Conservation (phyloP, 2,888 invertebrate species). For the Aethes cnicana region DNA sequence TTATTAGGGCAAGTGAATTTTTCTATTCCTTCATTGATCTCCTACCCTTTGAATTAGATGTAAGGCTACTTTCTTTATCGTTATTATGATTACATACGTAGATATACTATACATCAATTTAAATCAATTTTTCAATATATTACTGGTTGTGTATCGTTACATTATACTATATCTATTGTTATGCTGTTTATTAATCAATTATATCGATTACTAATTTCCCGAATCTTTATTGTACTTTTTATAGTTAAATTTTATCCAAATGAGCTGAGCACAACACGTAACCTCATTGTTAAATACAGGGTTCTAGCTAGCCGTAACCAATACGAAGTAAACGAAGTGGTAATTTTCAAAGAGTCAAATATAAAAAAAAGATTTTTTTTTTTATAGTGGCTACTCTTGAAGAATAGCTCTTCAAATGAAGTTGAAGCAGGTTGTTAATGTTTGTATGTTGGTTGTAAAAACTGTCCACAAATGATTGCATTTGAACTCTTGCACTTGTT, state of each 20-base stretch:
- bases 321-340: conserved; percentile 25
- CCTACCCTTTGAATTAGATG: conserved; percentile 26
- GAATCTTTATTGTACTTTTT: conserved; percentile 16
- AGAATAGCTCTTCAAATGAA: too few relatives aligned
- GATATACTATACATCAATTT: not conserved
- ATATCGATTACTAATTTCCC: conserved; percentile 8
- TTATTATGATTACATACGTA: conserved; percentile 3
- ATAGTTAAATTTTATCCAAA: conserved; percentile 1
- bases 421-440: too few relatives aligned
- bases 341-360: conserved; percentile 14
- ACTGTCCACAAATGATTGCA: too few relatives aligned
- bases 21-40: conserved; percentile 36
- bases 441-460: too few relatives aligned
- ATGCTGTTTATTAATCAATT: conserved; percentile 1
- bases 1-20: conserved; percentile 14
- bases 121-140: conserved; percentile 1
- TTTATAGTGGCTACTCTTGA: too few relatives aligned
- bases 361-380: not conserved
- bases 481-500: too few relatives aligned
- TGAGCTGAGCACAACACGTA: conserved; percentile 30
- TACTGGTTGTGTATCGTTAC: conserved; percentile 1
- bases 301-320: conserved; percentile 61
- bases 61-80: conserved; percentile 18
- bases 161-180: conserved; percentile 1
- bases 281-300: conserved; percentile 63